Conservation (phyloP, 2,113 vertebrate genomes). For the Hucho hucho region DNA sequence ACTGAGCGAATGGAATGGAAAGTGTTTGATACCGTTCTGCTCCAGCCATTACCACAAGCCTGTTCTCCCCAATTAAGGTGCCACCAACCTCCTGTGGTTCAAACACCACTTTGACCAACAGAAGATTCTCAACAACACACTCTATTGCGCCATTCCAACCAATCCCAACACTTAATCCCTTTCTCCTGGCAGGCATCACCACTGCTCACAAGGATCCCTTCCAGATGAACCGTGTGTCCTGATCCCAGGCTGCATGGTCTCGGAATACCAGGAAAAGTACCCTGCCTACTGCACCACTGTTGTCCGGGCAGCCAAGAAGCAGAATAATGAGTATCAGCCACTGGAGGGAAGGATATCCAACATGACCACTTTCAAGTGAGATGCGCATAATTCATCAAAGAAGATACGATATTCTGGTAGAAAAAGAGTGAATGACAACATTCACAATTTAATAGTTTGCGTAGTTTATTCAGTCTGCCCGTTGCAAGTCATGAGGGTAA, state of each 20-base stretch:
- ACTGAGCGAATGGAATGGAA: too few species aligned
- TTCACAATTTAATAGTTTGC: not conserved
- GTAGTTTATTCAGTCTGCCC: too few species aligned
- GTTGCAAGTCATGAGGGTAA: not conserved
- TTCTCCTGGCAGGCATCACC: constrained; percentile 25
- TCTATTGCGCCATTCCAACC: not conserved
- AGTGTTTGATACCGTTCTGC: too few species aligned
- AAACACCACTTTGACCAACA: not conserved
- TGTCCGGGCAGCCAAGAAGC: not conserved
- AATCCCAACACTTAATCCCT: not conserved
- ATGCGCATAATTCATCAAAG: not conserved
- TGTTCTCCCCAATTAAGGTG: too few species aligned
- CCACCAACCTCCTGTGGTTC: not conserved
- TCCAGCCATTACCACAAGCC: too few species aligned
- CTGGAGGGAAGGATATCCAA: not conserved
- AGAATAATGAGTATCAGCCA: constrained; percentile 10
- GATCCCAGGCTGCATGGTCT: constrained; percentile 7
- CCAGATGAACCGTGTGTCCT: not conserved
- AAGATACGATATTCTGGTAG: not conserved
- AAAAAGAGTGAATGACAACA: not conserved
- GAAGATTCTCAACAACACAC: not conserved
- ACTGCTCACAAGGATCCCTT: not conserved
- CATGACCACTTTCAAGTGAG: constrained; percentile 26
- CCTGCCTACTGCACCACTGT: not conserved
- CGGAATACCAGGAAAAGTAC: constrained; percentile 53